Conservation (phyloP, 2,113 vertebrate species). For the Cyprinodon tularosa region DNA sequence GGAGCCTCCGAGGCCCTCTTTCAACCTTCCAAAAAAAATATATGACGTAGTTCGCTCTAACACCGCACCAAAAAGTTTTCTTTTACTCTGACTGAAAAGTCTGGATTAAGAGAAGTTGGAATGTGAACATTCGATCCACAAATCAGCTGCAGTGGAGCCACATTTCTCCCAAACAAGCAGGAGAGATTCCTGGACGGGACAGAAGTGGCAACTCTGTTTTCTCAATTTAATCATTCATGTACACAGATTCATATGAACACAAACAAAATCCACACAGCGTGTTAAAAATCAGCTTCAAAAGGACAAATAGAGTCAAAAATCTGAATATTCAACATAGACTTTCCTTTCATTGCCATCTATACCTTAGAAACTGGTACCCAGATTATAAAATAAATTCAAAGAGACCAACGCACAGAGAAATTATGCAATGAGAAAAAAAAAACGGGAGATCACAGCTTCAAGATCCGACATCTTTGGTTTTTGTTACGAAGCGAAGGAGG, state of each 20-base stretch:
- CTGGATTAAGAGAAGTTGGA: constrained; percentile 5
- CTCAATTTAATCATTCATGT: not conserved
- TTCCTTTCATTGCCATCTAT: not conserved
- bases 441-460: constrained; percentile 56
- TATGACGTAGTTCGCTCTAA: too few relatives aligned
- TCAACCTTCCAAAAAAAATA: constrained; percentile 12
- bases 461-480: constrained; percentile 65
- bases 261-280: constrained; percentile 17
- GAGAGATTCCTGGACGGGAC: constrained; percentile 29
- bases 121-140: constrained; percentile 17
- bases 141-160: constrained; percentile 16
- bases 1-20: constrained; percentile 55
- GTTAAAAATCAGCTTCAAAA: constrained; percentile 2
- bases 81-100: not conserved
- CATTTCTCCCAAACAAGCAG: constrained; percentile 44
- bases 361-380: not conserved
- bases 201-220: constrained; percentile 38
- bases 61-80: too few relatives aligned
- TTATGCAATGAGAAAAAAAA: constrained; percentile 20
- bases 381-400: constrained; percentile 20
- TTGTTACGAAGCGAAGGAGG: constrained; percentile 19
- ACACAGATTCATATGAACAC: constrained; percentile 1
- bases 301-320: not conserved
- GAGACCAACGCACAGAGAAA: constrained; percentile 25
- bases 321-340: not conserved